These are phyloP conservation scores for Plutomurus gul DNA, from an alignment of 1,140 invertebrate genomes.

Conservation along the genomic window DNA sequence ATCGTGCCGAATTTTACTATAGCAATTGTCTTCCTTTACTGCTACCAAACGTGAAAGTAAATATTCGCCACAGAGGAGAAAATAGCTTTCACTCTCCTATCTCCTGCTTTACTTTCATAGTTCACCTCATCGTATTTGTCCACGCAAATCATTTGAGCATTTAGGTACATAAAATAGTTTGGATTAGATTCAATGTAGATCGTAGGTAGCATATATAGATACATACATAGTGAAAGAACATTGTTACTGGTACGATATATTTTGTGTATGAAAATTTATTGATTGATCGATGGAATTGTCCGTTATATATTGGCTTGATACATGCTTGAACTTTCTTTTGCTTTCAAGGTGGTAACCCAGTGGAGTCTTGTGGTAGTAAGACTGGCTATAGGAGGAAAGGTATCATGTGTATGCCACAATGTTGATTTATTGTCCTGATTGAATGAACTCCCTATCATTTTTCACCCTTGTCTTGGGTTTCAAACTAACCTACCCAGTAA, in stretches of 20 bases:
- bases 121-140: too few species aligned
- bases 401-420: constrained; percentile 15
- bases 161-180: too few species aligned
- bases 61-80: too few species aligned
- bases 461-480: not conserved
- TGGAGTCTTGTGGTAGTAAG: constrained; percentile 43
- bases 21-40: too few species aligned
- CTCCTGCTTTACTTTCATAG: too few species aligned
- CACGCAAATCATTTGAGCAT: too few species aligned
- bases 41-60: too few species aligned
- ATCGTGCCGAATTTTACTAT: too few species aligned
- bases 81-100: too few species aligned
- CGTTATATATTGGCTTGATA: constrained; percentile 7
- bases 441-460: constrained; percentile 9
- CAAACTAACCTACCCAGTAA: too few species aligned
- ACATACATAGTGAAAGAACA: not conserved
- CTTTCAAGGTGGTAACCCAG: constrained; percentile 39
- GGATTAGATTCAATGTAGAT: too few species aligned
- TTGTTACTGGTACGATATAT: not conserved
- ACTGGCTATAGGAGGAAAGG: constrained; percentile 43
- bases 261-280: not conserved
- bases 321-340: constrained; percentile 36
- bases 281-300: not conserved
- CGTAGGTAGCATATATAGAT: too few species aligned
- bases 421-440: constrained; percentile 15